phyloP scores from a whole-genome alignment of 2,888 invertebrate genomes.

The Danaus chrysippus region DNA sequence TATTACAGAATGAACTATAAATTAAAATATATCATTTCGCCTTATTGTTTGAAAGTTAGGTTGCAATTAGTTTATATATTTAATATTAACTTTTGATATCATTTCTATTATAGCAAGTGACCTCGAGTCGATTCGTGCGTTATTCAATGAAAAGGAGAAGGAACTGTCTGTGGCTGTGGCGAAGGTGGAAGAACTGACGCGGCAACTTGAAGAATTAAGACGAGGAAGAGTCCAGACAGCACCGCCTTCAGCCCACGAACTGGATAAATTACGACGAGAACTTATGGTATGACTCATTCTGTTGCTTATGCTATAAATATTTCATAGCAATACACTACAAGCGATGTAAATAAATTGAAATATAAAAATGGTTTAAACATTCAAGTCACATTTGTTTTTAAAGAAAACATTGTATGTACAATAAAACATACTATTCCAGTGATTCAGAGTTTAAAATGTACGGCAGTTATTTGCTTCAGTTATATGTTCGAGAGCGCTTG shows the following conservation, averaged over 20 bases:
- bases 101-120: conserved; percentile 87
- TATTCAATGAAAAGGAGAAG: conserved; percentile 98
- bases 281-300: conserved; percentile 83
- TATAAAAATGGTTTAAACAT: not conserved
- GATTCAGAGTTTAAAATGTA: too few relatives aligned
- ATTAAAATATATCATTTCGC: too few relatives aligned
- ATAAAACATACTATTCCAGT: not conserved
- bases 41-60: too few relatives aligned
- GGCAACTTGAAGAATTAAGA: conserved; percentile 95
- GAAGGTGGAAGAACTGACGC: conserved; percentile 96
- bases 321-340: too few relatives aligned
- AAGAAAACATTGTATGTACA: not conserved
- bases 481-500: too few relatives aligned
- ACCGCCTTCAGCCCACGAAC: conserved; percentile 88
- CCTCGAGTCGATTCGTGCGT: conserved; percentile 95
- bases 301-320: too few relatives aligned
- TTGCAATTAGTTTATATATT: conserved; percentile 8
- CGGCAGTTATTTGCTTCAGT: too few relatives aligned
- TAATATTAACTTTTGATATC: conserved; percentile 18
- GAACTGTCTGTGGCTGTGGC: conserved; percentile 97
- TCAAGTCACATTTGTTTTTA: not conserved
- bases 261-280: conserved; percentile 95
- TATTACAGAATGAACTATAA: too few relatives aligned
- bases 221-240: conserved; percentile 81
- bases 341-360: too few relatives aligned